Percentiles rank a stretch among this genome's conserved stretches.
Conservation (phyloP, 2,888 invertebrate genomes). For the Subacronicta megacephala region DNA sequence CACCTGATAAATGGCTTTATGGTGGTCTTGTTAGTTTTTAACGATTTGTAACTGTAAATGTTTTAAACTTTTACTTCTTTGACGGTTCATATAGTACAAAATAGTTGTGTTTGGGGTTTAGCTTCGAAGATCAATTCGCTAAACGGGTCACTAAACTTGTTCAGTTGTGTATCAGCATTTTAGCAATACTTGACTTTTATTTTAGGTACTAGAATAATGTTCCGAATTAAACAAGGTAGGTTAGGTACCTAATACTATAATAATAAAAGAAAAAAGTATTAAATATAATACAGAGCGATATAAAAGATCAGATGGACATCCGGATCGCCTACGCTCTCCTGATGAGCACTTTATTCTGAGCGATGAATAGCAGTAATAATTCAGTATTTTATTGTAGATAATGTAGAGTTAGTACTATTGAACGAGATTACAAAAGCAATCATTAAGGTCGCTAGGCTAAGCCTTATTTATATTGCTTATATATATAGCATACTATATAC, state of each 20-base stretch:
- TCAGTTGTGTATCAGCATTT: no score
- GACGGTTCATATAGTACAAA: not conserved
- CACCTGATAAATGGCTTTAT: conserved; percentile 12
- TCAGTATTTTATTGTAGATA: not conserved
- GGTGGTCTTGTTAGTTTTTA: conserved; percentile 6
- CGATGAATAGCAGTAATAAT: not conserved
- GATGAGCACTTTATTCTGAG: conserved; percentile 1
- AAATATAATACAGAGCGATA: conserved; percentile 3
- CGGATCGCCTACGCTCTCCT: not conserved
- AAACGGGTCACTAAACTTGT: not conserved
- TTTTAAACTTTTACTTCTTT: conserved; percentile 9
- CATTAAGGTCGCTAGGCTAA: not conserved
- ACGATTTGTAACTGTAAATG: not conserved
- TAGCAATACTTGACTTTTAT: no score
- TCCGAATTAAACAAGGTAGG: no score
- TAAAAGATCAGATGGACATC: not conserved
- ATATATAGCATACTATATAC: no score
- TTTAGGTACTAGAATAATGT: no score
- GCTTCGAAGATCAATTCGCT: no score
- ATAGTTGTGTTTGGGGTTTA: no score
- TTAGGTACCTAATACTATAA: no score
- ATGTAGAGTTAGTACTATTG: not conserved
- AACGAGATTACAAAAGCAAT: not conserved
- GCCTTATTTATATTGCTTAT: no score
- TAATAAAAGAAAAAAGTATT: no score